phyloP scores from a whole-genome alignment of 2,888 invertebrate genomes.

The Zygaena filipendulae region DNA sequence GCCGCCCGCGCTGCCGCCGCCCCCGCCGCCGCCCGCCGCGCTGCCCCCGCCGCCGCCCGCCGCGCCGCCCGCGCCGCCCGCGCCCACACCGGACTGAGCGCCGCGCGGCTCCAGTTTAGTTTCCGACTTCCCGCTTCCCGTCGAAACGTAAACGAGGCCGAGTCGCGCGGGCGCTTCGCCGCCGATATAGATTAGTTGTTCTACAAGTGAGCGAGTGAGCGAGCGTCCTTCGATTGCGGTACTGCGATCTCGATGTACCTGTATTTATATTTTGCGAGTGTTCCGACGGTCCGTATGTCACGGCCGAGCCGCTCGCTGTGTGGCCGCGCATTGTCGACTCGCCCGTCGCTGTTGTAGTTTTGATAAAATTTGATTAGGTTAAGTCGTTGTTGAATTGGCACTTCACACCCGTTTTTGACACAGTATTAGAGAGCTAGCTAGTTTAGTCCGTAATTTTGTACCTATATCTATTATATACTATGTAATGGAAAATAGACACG shows the following conservation, averaged over 20 bases:
- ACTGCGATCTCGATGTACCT: slow-evolving; percentile 24
- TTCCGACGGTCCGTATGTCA: no score
- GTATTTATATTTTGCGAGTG: slow-evolving; percentile 41
- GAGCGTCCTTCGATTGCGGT: slow-evolving; percentile 10
- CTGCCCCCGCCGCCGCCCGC: slow-evolving; percentile 10
- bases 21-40: slow-evolving; percentile 14
- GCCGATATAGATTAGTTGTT: slow-evolving; percentile 5
- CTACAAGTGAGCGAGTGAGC: slow-evolving; percentile 3
- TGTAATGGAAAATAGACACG: background rate
- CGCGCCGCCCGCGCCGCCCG: slow-evolving; percentile 13
- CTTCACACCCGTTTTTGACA: slow-evolving; percentile 15
- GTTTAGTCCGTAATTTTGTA: slow-evolving; percentile 20
- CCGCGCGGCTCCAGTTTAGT: slow-evolving; percentile 12
- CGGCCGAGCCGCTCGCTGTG: slow-evolving; percentile 21
- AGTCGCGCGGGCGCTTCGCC: slow-evolving; percentile 14
- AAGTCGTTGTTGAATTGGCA: slow-evolving; percentile 7
- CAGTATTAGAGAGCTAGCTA: slow-evolving; percentile 34
- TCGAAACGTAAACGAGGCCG: slow-evolving; percentile 10
- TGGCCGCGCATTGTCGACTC: slow-evolving; percentile 15
- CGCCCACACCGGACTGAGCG: slow-evolving; percentile 14
- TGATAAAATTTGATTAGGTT: slow-evolving; percentile 10
- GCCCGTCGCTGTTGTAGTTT: slow-evolving; percentile 15
- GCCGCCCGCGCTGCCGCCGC: slow-evolving; percentile 17
- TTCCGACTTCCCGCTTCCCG: slow-evolving; percentile 4
- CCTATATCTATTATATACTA: slow-evolving; percentile 19